Percentiles rank a stretch among this genome's conserved stretches.
phyloP scores from a whole-genome alignment of 2,113 vertebrate species.

The Accipiter cooperii region DNA sequence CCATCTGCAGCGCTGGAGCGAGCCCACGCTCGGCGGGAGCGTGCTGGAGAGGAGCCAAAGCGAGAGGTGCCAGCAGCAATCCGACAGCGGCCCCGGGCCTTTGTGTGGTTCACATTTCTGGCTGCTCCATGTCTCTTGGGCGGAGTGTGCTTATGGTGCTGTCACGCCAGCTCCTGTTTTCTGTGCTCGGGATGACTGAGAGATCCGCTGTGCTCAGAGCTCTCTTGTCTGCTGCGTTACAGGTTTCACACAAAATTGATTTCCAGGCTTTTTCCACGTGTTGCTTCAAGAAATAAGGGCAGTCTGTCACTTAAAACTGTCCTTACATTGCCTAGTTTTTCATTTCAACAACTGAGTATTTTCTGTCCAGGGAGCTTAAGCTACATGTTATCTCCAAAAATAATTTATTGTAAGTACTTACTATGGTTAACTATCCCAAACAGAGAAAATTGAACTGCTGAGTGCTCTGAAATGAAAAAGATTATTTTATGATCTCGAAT shows the following conservation, averaged over 20 bases:
- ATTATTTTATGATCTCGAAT: not conserved
- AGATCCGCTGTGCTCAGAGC: not conserved
- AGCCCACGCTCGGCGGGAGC: not conserved
- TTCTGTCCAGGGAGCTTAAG: not conserved
- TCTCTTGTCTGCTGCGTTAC: accelerated
- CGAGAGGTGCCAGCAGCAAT: not conserved
- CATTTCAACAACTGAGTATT: not conserved
- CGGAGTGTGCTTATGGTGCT: not conserved
- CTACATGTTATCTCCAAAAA: not conserved
- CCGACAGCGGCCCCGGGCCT: not conserved
- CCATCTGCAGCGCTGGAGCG: accelerated
- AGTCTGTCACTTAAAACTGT: not conserved
- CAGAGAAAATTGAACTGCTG: not conserved
- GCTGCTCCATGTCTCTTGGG: accelerated
- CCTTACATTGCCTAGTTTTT: not conserved
- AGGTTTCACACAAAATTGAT: not conserved
- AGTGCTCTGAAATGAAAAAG: not conserved
- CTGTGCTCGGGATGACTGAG: not conserved
- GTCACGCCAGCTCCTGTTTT: not conserved
- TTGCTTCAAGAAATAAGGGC: not conserved
- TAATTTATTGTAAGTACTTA: not conserved
- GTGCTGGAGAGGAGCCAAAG: not conserved
- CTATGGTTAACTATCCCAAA: not conserved
- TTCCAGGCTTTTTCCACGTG: not conserved
- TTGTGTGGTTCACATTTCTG: not conserved